Evolutionary conservation across 2,113 vertebrate species (phyloP).

Genomic region (Thryonomys swinderianus): DNA sequence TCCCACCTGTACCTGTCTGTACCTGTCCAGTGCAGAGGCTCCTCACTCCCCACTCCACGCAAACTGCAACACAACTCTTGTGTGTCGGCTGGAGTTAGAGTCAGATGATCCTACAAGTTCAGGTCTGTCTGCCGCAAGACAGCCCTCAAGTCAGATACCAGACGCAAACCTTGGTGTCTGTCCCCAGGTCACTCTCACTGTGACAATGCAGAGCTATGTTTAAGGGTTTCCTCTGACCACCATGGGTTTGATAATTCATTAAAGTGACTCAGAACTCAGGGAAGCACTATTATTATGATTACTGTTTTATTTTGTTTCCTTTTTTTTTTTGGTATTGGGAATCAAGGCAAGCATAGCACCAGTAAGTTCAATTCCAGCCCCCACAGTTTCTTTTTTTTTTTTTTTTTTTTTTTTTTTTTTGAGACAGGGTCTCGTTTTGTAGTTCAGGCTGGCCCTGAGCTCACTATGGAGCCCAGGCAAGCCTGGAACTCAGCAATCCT

Average conservation of each 20-base stretch:
- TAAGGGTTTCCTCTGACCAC: not conserved
- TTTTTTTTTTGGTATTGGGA: too few species aligned
- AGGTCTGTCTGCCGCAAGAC: not conserved
- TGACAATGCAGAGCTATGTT: not conserved
- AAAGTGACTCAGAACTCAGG: constrained; percentile 18
- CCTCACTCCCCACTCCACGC: not conserved
- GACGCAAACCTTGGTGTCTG: not conserved
- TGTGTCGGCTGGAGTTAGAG: not conserved
- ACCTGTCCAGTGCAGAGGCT: not conserved
- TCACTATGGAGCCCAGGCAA: too few species aligned
- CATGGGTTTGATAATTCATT: not conserved
- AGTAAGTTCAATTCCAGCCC: too few species aligned
- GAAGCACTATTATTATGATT: not conserved
- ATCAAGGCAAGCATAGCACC: too few species aligned
- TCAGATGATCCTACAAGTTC: not conserved
- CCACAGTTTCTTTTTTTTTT: not conserved
- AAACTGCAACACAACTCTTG: not conserved
- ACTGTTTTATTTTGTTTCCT: not conserved
- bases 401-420: too few species aligned
- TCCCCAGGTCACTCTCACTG: not conserved
- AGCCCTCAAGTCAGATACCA: not conserved
- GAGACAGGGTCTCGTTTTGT: too few species aligned
- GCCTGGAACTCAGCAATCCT: too few species aligned
- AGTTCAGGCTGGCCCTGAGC: too few species aligned
- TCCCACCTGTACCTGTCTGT: not conserved